Conservation (phyloP, 2,888 invertebrate genomes). For the Eristalinus aeneus region DNA sequence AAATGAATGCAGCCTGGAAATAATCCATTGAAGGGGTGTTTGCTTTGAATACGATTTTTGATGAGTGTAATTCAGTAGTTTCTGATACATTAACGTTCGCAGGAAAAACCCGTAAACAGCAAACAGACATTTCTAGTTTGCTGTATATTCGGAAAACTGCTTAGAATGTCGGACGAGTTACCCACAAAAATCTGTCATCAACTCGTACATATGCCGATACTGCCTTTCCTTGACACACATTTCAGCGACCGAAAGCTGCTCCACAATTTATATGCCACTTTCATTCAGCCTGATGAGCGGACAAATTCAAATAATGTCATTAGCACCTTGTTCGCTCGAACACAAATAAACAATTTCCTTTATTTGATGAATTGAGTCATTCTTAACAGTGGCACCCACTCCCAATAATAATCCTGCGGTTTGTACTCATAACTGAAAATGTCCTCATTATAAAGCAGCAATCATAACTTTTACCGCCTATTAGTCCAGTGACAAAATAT, state of each 20-base stretch:
- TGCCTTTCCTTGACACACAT: conserved; percentile 5
- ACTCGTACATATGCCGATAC: not conserved
- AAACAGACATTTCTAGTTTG: too few relatives aligned
- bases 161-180: not conserved
- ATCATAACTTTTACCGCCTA: conserved; percentile 40
- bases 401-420: conserved; percentile 9
- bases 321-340: conserved; percentile 27
- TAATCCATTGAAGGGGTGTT: too few relatives aligned
- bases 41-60: too few relatives aligned
- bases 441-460: conserved; percentile 18
- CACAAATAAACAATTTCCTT: conserved; percentile 6
- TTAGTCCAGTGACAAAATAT: conserved; percentile 58
- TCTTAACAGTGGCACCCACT: conserved; percentile 21
- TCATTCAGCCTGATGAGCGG: not conserved
- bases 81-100: too few relatives aligned
- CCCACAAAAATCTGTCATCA: conserved; percentile 24
- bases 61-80: too few relatives aligned
- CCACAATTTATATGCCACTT: not conserved
- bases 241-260: not conserved
- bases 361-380: conserved; percentile 28
- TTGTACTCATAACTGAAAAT: not conserved
- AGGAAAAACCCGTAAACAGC: too few relatives aligned
- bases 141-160: not conserved
- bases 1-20: too few relatives aligned
- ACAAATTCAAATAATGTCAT: conserved; percentile 32